Conservation (phyloP, 1,140 invertebrate genomes). For the Drosophila nigromelanica region DNA sequence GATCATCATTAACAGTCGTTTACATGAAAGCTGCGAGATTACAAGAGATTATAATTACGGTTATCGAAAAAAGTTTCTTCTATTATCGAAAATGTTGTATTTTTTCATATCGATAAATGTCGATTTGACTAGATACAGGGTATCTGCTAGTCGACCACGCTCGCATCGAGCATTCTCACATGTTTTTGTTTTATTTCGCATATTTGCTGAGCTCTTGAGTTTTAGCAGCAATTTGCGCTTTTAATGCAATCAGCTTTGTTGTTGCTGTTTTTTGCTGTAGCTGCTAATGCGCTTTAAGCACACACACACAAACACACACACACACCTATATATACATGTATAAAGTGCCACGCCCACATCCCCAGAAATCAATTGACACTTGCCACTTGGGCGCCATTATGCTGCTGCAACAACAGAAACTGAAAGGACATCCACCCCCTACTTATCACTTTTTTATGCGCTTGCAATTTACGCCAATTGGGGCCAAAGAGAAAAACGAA, state of each 20-base stretch:
- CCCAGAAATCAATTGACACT: constrained; percentile 70
- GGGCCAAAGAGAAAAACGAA: neutral
- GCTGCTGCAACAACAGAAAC: constrained; percentile 27
- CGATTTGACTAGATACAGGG: neutral
- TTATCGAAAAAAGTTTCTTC: too few species aligned
- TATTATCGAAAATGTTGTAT: neutral
- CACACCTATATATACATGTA: neutral
- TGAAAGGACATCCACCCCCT: neutral
- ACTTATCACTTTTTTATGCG: constrained; percentile 50
- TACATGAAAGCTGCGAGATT: too few species aligned
- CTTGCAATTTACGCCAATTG: constrained; percentile 73
- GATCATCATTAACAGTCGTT: too few species aligned
- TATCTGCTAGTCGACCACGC: too few species aligned
- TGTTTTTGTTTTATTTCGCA: constrained; percentile 23
- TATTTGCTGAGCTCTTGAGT: constrained; percentile 66
- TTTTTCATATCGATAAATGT: too few species aligned
- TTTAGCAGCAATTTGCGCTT: constrained; percentile 58
- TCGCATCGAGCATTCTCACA: too few species aligned
- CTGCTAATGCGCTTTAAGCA: constrained; percentile 66
- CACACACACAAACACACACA: constrained; percentile 1
- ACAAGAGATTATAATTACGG: too few species aligned
- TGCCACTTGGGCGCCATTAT: constrained; percentile 57
- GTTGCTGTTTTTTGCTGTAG: constrained; percentile 26
- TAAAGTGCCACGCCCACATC: constrained; percentile 40
- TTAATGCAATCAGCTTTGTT: constrained; percentile 58